phyloP scores from a whole-genome alignment of 2,888 invertebrate species.

The Andricus quercusramuli region DNA sequence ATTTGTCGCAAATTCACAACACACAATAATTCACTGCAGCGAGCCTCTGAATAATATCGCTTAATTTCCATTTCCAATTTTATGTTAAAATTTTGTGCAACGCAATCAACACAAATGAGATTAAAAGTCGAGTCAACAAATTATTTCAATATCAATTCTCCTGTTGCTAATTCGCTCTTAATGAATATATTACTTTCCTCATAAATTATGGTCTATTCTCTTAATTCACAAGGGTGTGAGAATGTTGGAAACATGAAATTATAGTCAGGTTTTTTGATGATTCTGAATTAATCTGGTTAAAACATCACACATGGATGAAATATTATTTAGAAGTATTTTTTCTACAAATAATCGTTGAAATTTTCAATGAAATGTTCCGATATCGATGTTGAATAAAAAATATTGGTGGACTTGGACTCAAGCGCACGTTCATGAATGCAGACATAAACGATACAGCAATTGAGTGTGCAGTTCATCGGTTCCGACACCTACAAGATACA shows the following conservation, averaged over 20 bases:
- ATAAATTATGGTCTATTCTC: neutral
- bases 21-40: neutral
- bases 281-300: neutral
- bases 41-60: neutral
- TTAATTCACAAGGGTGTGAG: neutral
- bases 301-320: neutral
- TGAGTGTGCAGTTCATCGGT: conserved; percentile 6
- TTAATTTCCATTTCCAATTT: neutral
- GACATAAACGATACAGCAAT: neutral
- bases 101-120: conserved; percentile 16
- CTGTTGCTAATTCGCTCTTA: neutral
- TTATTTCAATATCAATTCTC: conserved; percentile 17
- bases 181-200: neutral
- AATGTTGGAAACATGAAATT: no score
- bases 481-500: conserved; percentile 7
- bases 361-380: neutral
- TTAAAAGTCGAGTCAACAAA: neutral
- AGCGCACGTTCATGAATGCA: neutral
- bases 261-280: no score
- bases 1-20: neutral
- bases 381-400: neutral
- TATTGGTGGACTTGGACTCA: neutral
- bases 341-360: neutral
- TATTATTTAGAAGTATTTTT: neutral
- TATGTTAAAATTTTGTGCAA: neutral